Evolutionary conservation across 2,113 vertebrate genomes (phyloP), one percentile per base, ranked within the genome.

Genomic region (Amazona guildingii): DNA sequence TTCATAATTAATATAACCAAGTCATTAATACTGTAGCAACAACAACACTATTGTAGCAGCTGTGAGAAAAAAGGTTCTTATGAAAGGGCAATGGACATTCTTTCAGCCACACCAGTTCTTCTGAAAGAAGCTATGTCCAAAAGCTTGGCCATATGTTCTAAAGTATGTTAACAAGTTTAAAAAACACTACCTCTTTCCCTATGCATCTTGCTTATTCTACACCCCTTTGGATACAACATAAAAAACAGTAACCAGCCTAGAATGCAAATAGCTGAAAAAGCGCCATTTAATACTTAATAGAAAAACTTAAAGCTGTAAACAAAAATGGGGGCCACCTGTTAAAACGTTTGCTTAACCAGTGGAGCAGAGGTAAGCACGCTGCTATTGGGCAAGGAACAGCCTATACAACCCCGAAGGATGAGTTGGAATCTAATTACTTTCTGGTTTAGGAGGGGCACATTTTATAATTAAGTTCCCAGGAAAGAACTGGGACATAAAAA

Each of bases 321-420:
- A n/a, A 54, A 88, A 72, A 63, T 15, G 7, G 21, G 33, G 43
- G 29, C 43, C 41, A 80, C 70, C 81, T 88, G 81, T 82, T 95
- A 64, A 86, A 95, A 54, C 2, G 17, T 79, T 2, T 72, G 86
- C 55, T 81, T 83, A 91, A n/a, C 64, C 77, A 82, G 33, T 35
- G n/a, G 79, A 79, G 44, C 90, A 95, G 67, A 94, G 63, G 61
- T 73, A 39, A 91, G 91, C 64, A 81, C 48, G 8, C 33, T 52
- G 46, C 63, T 67, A 74, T 76, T 78, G 86, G 81, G 80, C 64
- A 78, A 84, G 81, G 51, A 95, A 62, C 70, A 46, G 66, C n/a
- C n/a, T 37, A 20, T 7, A 44, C 29, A 73, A 5, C 76, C 88
- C 92, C 88, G 63, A 48, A 66, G 79, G 83, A 90, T 1, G 44